Evolutionary conservation across 2,797 vertebrate genomes (phyloP).

Genomic region (Bufotes viridis): DNA sequence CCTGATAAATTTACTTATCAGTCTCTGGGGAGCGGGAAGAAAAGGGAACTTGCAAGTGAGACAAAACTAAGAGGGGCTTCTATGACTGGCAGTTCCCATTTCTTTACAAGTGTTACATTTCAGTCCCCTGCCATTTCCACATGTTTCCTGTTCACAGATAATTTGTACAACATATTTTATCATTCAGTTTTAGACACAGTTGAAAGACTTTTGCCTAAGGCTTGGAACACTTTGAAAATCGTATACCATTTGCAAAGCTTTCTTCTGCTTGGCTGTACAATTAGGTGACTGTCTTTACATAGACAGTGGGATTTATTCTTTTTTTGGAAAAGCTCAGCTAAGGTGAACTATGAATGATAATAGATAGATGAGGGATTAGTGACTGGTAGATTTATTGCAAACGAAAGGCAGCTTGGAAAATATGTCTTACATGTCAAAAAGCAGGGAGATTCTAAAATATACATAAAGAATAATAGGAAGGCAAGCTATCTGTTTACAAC

Average conservation of each 20-base stretch:
- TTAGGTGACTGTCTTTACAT: conserved; percentile 83
- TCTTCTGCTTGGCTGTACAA: conserved; percentile 84
- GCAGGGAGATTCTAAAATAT: neutral
- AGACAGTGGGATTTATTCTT: conserved; percentile 79
- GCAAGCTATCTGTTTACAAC: neutral
- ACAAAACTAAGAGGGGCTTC: conserved; percentile 72
- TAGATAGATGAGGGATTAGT: conserved; percentile 67
- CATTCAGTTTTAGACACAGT: conserved; percentile 87
- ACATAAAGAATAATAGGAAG: neutral
- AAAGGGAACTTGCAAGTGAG: conserved; percentile 72
- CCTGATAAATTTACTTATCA: conserved; percentile 73
- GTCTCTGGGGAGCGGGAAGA: conserved; percentile 67
- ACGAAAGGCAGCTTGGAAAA: neutral
- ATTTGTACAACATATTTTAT: conserved; percentile 89
- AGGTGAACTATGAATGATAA: conserved; percentile 74
- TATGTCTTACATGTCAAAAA: conserved; percentile 18
- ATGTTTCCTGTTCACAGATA: conserved; percentile 88
- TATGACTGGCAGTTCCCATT: conserved; percentile 83
- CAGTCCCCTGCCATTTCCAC: conserved; percentile 83
- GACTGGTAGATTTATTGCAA: conserved; percentile 60
- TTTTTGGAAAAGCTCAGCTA: conserved; percentile 67
- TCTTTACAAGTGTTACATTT: conserved; percentile 86
- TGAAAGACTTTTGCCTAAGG: conserved; percentile 88
- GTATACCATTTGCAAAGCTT: conserved; percentile 85
- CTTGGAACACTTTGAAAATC: conserved; percentile 88